Evolutionary conservation across 1,140 invertebrate genomes (phyloP).

Genomic region (Pseudomyrmex flavicornis): DNA sequence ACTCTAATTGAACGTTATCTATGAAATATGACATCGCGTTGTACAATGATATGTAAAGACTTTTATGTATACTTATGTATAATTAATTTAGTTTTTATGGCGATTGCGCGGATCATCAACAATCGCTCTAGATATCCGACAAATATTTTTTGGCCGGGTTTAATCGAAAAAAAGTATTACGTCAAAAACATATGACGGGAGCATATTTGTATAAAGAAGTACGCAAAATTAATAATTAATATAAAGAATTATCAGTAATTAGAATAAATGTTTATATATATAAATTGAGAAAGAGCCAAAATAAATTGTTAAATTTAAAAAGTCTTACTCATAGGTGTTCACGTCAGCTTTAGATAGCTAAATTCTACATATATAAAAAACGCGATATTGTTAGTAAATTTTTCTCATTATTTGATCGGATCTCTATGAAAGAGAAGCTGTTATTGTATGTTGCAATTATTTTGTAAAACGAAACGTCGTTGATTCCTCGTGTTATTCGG

Average conservation of each 20-base stretch:
- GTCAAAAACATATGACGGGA: constrained; percentile 60
- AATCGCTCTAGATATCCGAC: constrained; percentile 35
- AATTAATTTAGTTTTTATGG: constrained; percentile 57
- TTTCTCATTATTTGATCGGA: constrained; percentile 22
- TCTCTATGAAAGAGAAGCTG: neutral
- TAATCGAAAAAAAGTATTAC: constrained; percentile 70
- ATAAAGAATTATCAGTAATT: constrained; percentile 76
- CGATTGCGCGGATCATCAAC: constrained; percentile 26
- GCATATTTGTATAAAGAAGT: constrained; percentile 78
- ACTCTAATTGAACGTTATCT: neutral
- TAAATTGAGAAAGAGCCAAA: constrained; percentile 80
- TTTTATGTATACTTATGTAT: constrained; percentile 46
- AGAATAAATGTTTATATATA: constrained; percentile 82
- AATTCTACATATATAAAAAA: constrained; percentile 31
- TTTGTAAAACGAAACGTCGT: constrained; percentile 16
- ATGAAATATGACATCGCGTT: constrained; percentile 38
- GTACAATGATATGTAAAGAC: constrained; percentile 43
- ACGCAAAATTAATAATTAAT: constrained; percentile 66
- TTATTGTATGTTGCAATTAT: neutral
- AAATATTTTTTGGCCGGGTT: constrained; percentile 30
- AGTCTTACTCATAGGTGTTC: constrained; percentile 77
- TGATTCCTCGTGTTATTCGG: constrained; percentile 42
- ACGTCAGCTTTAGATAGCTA: constrained; percentile 56
- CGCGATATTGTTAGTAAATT: constrained; percentile 43
- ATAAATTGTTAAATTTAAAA: constrained; percentile 83